Evolutionary conservation across 2,113 vertebrate genomes (phyloP).

Genomic region (Jaculus jaculus): DNA sequence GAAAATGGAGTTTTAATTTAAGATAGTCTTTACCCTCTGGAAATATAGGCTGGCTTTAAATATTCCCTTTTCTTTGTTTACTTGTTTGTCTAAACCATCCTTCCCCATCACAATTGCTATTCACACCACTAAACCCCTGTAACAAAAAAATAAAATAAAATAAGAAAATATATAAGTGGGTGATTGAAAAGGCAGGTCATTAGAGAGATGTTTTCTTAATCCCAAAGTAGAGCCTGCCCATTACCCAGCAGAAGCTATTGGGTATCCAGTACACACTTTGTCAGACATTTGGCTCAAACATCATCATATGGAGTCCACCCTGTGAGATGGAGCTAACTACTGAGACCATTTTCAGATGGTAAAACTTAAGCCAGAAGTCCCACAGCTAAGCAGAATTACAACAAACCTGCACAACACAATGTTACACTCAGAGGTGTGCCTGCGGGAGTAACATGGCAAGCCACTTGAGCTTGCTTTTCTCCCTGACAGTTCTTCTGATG

Average conservation of each 20-base stretch:
- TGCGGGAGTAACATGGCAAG: accelerated
- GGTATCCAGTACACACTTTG: accelerated
- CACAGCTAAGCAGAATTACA: not conserved
- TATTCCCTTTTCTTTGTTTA: not conserved
- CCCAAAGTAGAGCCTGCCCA: not conserved
- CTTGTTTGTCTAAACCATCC: not conserved
- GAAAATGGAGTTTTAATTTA: not conserved
- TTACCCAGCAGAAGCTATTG: accelerated
- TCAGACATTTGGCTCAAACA: not conserved
- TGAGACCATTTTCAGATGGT: not conserved
- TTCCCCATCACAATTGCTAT: not conserved
- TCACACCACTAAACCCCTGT: not conserved
- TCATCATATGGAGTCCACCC: not conserved
- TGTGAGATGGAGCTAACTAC: not conserved
- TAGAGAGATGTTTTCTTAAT: not conserved
- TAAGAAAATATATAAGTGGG: not conserved
- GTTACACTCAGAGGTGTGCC: not conserved
- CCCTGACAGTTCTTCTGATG: not conserved
- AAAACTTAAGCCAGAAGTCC: not conserved
- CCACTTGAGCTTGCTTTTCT: not conserved
- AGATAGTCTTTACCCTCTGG: not conserved
- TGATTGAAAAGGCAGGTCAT: not conserved
- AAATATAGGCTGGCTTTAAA: not conserved
- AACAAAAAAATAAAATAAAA: no score
- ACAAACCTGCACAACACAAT: not conserved